A percentile compares a stretch with the other conserved stretches of the same genome.
Conservation (phyloP, 2,797 vertebrate genomes). For the Esox masquinongy region DNA sequence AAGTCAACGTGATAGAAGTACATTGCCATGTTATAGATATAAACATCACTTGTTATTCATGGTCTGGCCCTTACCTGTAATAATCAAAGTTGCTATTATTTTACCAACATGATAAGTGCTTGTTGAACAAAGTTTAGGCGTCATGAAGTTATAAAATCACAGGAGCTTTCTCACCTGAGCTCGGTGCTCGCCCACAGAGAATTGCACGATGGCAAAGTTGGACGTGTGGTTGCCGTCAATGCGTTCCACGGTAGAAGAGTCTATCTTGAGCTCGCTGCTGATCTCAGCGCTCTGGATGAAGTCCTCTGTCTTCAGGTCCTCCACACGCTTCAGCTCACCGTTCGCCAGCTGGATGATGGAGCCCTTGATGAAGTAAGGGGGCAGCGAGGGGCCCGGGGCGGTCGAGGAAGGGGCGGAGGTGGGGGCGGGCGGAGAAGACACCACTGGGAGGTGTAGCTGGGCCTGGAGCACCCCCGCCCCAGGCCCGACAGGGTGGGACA, state of each 20-base stretch:
- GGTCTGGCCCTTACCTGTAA: background rate
- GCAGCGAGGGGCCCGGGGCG: constrained; percentile 81
- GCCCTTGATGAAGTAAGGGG: constrained; percentile 96
- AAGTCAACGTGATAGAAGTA: background rate
- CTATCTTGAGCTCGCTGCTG: constrained; percentile 96
- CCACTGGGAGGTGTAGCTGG: constrained; percentile 90
- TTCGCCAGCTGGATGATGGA: constrained; percentile 98
- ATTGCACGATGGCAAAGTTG: constrained; percentile 92
- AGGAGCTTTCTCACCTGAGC: constrained; percentile 85
- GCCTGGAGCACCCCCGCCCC: constrained; percentile 82
- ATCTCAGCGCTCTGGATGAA: constrained; percentile 99
- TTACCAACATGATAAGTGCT: background rate
- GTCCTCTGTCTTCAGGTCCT: constrained; percentile 98
- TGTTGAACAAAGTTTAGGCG: background rate
- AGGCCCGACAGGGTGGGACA: constrained; percentile 68
- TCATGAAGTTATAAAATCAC: background rate
- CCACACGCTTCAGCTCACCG: constrained; percentile 95
- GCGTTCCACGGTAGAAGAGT: constrained; percentile 97
- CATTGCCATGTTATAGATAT: background rate
- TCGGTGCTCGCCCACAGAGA: constrained; percentile 93
- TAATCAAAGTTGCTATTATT: background rate
- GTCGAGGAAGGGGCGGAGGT: constrained; percentile 72
- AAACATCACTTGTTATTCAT: background rate
- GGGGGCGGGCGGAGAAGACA: constrained; percentile 70
- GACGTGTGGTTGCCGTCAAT: constrained; percentile 88